Base-by-base conservation (phyloP, 2,113 vertebrate genomes). In the Cichladusa arquata region DNA sequence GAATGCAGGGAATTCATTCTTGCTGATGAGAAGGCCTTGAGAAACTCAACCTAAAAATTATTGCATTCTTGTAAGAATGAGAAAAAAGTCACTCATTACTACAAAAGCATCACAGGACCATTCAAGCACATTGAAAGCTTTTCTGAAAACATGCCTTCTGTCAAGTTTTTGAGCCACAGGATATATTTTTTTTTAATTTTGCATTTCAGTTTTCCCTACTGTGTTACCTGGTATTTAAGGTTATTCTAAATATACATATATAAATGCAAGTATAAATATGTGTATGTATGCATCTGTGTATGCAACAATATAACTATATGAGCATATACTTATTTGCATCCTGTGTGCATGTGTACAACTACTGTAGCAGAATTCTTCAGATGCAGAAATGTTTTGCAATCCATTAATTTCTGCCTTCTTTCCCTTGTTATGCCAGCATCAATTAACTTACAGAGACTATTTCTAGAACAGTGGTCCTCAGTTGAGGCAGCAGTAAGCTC, bases 311-410 rank as follows among this genome's bases (percentile, higher is more conserved):
- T 20, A 89, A 61, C 22, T 40, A 69, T 45, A 88, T 16, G 60
- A 86, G 60, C 93, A 93, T 88, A 82, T 81, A 73, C 90, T 94
- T 88, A 88, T 93, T 91, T 89, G 53, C 54, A 29, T 54, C 78
- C 45, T 42, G 5, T 60, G 44, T 29, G 4, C 76, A 17, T 74
- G 26, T 56, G 47, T 81, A 73, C 83, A 74, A 58, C 64, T 74
- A 74, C 51, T 66, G 54, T 3, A 73, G 47, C 24, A 93, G 85
- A 95, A 66, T 88, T 73, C 60, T 90, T 70, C 26, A n/a, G 31
- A 83, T 81, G 58, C 47, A 88, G 47, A 92, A 90, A 54, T 40
- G 42, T 54, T 86, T 74, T 67, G 56, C 60, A 90, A 80, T 51
- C 31, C 50, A 44, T 77, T 94, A 66, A 80, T 90, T 95, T 92